Evolutionary conservation across 2,888 invertebrate species (phyloP), one percentile per base, ranked within the genome.

Genomic region (Mellilla xanthometata): DNA sequence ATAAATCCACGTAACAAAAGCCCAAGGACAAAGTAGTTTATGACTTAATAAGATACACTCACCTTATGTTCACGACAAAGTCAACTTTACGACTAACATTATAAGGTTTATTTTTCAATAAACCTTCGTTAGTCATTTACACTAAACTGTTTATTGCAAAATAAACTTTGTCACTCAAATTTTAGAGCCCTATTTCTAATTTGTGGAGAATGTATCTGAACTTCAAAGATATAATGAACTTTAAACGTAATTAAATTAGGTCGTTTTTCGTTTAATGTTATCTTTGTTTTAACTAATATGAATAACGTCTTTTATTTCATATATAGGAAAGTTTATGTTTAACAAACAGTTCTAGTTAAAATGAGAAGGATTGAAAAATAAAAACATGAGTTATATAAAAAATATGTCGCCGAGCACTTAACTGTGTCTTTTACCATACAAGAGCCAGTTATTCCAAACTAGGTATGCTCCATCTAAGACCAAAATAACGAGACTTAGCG

Each of bases 21-120:
- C 54, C 53, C 56, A 59, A 58, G 54, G 56, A 41, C 53, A 35
- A 43, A 54, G 45, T 52, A 57, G 46, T 67, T 67, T 68, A 68
- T 49, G 45, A 41, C 61, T 56, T 54, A 45, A 60, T 64, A 67
- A 62, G 57, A 46, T 26, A 49, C 38, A 56, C 58, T 48, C 41
- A 32, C 23, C n/a, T 34, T 10, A 15, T 9, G 11, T 24, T 39
- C 10, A 2, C 8, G 10, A 39, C 31, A 39, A 39, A 39, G 12
- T 24, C 13, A 28, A 22, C 31, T 39, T 31, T 31, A 24, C 4
- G 0, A 24, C 24, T 11, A 13, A n/a, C 2, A 10, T 8, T 2
- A n/a, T 11, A 31, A 11, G 15, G 19, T 7, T 15, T 8, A 8
- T 23, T 15, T 39, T 31, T 39, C 10, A 8, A 28, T 15, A 3